Base-by-base conservation (phyloP, 2,888 invertebrate genomes). In the Dinocampus coccinellae region DNA sequence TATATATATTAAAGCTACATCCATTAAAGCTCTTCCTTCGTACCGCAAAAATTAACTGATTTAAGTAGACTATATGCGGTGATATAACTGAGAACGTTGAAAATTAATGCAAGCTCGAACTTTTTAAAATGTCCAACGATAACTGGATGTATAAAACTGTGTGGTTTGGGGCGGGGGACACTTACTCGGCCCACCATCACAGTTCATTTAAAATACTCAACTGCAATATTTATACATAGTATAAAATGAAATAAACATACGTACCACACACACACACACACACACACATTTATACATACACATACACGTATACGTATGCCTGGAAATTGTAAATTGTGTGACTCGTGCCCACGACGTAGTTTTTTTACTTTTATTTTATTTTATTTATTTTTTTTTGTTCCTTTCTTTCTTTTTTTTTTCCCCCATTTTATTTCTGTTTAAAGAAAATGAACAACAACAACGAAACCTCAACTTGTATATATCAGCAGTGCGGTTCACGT, bases 401-500 rank as follows among this genome's bases (percentile, higher is more conserved):
- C 1, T 11, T 39, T 39, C n/a, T 39, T 39, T 39, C 1, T 13
- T 7, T 13, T 36, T 10, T 36, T 36, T 7, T 1, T 39, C n/a
- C 39, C 11, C 11, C 13, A 4, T 39, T 16, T n/a, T 22, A 24
- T 55, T 55, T 26, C 26, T 26, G 2, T 13, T 3, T 4, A 13
- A 55, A 55, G 33, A 47, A 63, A 67, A 29, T 29, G 58, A 71
- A 57, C 65, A 58, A 64, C 62, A 65, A 55, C 62, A 57, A 39
- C 69, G 11, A 11, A 20, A 33, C 16, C 58, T 58, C 29, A 22
- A 60, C 60, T 47, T 47, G 7, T 13, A 47, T 61, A 63, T 77
- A 82, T 84, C 82, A 78, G 75, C 75, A 74, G 79, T 78, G 78
- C 73, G 80, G 79, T 78, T 84, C 78, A 81, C 80, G 79, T 81